Evolutionary conservation across 2,797 vertebrate genomes (phyloP).

Genomic region (Enteromius paludinosus): DNA sequence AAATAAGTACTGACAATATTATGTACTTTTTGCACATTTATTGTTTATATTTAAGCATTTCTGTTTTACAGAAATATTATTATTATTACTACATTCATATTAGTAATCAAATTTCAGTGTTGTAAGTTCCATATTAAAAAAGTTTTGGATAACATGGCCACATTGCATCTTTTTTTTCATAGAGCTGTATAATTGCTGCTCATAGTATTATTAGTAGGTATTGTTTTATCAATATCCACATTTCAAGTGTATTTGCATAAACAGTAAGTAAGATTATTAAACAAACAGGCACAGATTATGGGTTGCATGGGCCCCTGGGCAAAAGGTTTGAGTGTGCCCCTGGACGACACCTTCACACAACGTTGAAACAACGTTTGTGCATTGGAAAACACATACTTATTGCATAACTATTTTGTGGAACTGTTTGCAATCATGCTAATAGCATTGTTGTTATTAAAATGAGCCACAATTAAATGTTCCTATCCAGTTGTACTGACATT

Average conservation of each 20-base stretch:
- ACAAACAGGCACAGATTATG: too few relatives aligned
- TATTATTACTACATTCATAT: neutral
- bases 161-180: neutral
- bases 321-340: too few relatives aligned
- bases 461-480: neutral
- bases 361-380: too few relatives aligned
- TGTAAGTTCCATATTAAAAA: neutral
- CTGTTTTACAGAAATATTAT: neutral
- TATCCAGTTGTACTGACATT: neutral
- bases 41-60: neutral
- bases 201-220: neutral
- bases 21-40: neutral
- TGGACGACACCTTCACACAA: too few relatives aligned
- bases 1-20: neutral
- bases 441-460: neutral
- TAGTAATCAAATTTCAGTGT: neutral
- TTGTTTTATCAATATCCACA: neutral
- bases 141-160: neutral
- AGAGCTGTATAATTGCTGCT: neutral
- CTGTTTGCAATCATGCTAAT: neutral
- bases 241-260: neutral
- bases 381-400: neutral
- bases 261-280: neutral
- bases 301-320: too few relatives aligned
- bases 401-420: neutral